Conservation (phyloP, 2,888 invertebrate genomes). For the Amaurobius ferox region DNA sequence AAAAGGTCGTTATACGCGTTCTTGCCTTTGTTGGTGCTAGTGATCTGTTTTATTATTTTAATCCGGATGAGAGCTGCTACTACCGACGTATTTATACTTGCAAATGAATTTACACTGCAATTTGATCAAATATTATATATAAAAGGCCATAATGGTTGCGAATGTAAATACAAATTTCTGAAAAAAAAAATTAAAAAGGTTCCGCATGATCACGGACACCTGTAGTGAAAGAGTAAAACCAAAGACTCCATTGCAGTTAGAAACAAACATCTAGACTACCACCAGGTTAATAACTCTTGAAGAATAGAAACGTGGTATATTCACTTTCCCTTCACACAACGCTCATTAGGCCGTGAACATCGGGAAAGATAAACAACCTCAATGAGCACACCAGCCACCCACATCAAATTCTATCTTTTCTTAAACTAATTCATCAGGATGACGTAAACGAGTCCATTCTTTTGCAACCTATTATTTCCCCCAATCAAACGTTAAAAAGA, state of each 20-base stretch:
- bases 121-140: too few species aligned
- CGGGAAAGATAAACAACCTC: neutral
- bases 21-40: too few species aligned
- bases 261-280: neutral
- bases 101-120: too few species aligned
- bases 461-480: constrained; percentile 43
- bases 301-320: neutral
- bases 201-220: too few species aligned
- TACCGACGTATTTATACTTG: too few species aligned
- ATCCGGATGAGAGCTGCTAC: too few species aligned
- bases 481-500: constrained; percentile 52
- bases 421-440: constrained; percentile 18
- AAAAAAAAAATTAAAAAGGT: too few species aligned
- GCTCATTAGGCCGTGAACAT: neutral
- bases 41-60: too few species aligned
- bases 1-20: too few species aligned
- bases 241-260: neutral
- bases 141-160: too few species aligned
- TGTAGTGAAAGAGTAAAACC: too few species aligned
- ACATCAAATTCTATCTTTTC: constrained; percentile 9
- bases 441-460: constrained; percentile 36
- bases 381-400: constrained; percentile 11
- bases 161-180: too few species aligned
- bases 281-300: neutral
- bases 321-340: neutral